A percentile compares a stretch with the other conserved stretches of the same genome.
Conservation (phyloP, 2,113 vertebrate genomes). For the Cynopterus brachyotis region DNA sequence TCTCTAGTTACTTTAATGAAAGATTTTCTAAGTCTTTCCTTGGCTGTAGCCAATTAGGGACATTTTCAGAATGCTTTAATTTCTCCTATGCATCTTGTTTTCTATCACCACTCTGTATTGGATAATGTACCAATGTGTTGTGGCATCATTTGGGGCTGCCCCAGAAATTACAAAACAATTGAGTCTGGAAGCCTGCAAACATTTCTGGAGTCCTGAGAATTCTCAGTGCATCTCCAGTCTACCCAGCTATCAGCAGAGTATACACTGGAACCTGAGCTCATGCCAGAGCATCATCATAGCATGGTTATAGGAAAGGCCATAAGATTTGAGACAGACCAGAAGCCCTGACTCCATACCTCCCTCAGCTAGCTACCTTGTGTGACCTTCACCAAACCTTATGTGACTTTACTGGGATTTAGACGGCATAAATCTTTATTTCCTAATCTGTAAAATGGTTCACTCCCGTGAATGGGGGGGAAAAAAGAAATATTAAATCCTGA, state of each 20-base stretch:
- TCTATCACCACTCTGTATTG: background rate
- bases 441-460: background rate
- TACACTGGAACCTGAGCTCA: background rate
- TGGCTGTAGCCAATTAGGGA: slow-evolving; percentile 49
- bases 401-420: background rate
- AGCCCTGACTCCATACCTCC: background rate
- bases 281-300: background rate
- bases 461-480: background rate
- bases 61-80: slow-evolving; percentile 24
- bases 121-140: background rate
- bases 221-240: background rate
- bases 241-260: background rate
- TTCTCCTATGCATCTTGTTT: slow-evolving; percentile 54
- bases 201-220: background rate
- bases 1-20: slow-evolving; percentile 67
- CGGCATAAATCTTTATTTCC: background rate
- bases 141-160: background rate
- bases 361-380: background rate
- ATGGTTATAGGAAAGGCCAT: background rate
- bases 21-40: slow-evolving; percentile 53
- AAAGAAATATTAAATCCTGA: background rate
- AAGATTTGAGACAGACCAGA: background rate
- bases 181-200: background rate
- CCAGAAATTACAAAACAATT: background rate
- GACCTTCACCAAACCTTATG: background rate